A percentile compares a stretch with the other conserved stretches of the same genome.
These are phyloP conservation scores for Rhinatrema bivittatum DNA, from an alignment of 2,797 vertebrate species.

Conservation along the genomic window DNA sequence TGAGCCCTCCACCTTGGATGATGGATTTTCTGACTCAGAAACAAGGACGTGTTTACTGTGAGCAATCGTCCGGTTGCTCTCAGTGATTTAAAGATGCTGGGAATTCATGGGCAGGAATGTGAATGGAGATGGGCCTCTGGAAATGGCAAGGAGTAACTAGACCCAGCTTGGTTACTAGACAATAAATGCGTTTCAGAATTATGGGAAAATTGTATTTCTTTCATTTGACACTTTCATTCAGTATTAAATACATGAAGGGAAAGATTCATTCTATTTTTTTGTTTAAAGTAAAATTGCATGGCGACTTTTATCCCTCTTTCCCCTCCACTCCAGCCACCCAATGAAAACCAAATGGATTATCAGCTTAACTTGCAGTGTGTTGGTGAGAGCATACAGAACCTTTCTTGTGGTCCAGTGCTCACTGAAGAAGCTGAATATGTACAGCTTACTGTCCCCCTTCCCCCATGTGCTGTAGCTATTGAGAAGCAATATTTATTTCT, in stretches of 20 bases:
- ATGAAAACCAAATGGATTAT: constrained; percentile 20
- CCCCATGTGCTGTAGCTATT: constrained; percentile 20
- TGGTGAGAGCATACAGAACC: constrained; percentile 23
- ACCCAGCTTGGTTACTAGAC: constrained; percentile 39
- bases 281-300: constrained; percentile 44
- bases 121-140: no score
- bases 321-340: no score
- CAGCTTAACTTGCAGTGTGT: constrained; percentile 34
- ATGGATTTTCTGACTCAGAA: constrained; percentile 73
- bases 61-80: constrained; percentile 28
- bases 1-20: constrained; percentile 52
- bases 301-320: constrained; percentile 42
- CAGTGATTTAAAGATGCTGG: no score
- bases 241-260: constrained; percentile 32
- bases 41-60: constrained; percentile 55
- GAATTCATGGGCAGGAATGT: no score
- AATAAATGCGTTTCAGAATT: constrained; percentile 52
- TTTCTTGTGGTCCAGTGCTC: constrained; percentile 19
- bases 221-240: constrained; percentile 42
- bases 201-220: constrained; percentile 39
- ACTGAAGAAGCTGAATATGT: constrained; percentile 26
- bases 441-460: constrained; percentile 39
- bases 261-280: constrained; percentile 24
- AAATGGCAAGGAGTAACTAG: constrained; percentile 26
- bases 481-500: constrained; percentile 32